Conservation (phyloP, 1,140 invertebrate genomes). For the Polyergus mexicanus region DNA sequence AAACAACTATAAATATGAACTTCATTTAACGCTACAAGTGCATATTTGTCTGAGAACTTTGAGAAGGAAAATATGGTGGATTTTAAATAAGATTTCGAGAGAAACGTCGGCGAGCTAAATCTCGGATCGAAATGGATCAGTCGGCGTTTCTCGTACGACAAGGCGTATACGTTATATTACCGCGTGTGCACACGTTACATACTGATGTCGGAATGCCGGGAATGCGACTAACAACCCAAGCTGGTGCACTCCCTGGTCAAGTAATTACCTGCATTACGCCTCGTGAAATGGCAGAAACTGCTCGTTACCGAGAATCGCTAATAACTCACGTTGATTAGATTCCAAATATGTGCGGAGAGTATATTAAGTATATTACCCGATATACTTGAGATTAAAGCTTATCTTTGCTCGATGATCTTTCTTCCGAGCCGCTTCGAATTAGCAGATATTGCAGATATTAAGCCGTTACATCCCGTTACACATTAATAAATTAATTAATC, state of each 20-base stretch:
- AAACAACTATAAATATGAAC: neutral
- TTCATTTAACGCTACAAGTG: neutral
- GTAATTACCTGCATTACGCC: constrained; percentile 48
- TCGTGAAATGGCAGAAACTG: constrained; percentile 16
- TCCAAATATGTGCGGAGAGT: neutral
- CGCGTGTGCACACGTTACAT: neutral
- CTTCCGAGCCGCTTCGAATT: neutral
- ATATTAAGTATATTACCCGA: neutral
- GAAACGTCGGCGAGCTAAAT: constrained; percentile 15
- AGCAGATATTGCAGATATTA: neutral
- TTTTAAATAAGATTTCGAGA: constrained; percentile 22
- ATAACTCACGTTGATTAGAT: constrained; percentile 41
- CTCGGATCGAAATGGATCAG: constrained; percentile 33
- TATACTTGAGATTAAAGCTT: neutral
- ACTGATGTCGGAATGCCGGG: constrained; percentile 22
- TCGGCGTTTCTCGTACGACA: constrained; percentile 26
- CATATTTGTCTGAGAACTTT: constrained; percentile 10
- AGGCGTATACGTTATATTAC: constrained; percentile 35
- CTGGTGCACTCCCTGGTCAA: constrained; percentile 37
- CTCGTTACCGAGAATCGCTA: constrained; percentile 43
- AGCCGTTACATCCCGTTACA: neutral
- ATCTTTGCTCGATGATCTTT: neutral
- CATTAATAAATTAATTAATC: neutral
- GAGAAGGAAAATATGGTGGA: neutral
- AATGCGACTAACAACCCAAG: constrained; percentile 55